Evolutionary conservation across 2,113 vertebrate species (phyloP).

Genomic region (Hypomesus transpacificus): DNA sequence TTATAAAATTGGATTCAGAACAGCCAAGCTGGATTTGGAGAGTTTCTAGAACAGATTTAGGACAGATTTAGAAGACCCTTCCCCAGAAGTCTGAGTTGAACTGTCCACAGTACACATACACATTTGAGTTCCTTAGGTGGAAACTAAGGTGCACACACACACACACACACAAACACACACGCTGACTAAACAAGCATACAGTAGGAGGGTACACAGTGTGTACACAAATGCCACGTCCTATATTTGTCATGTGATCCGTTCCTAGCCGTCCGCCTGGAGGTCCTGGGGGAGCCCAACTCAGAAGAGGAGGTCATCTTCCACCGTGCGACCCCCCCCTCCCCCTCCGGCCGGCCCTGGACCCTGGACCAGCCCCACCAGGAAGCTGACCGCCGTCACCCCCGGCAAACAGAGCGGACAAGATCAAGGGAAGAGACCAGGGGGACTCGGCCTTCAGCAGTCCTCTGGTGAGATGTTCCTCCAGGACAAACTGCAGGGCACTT

Average conservation of each 20-base stretch:
- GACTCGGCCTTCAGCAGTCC: slow-evolving; percentile 71
- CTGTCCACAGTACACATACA: too few species aligned
- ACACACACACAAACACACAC: background rate
- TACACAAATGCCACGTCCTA: background rate
- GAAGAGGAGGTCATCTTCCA: slow-evolving; percentile 64
- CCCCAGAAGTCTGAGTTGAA: too few species aligned
- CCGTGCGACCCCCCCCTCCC: slow-evolving; percentile 36
- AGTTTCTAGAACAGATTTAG: too few species aligned
- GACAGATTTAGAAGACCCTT: too few species aligned
- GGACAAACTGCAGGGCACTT: background rate
- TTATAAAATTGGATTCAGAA: too few species aligned
- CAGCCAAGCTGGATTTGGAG: too few species aligned
- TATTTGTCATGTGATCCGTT: slow-evolving; percentile 8
- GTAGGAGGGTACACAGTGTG: background rate
- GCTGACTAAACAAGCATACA: background rate
- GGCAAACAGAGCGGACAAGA: slow-evolving; percentile 44
- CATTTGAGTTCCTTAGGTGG: too few species aligned
- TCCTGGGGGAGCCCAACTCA: slow-evolving; percentile 54
- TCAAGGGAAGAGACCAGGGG: slow-evolving; percentile 34
- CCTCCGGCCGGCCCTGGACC: slow-evolving; percentile 37
- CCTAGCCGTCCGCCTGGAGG: slow-evolving; percentile 64
- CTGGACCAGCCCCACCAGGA: slow-evolving; percentile 36
- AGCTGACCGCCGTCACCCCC: slow-evolving; percentile 14
- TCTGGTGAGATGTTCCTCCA: slow-evolving; percentile 53
- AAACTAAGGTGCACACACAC: too few species aligned